Evolutionary conservation across 2,797 vertebrate genomes (phyloP).

Genomic region (Erpetoichthys calabaricus): DNA sequence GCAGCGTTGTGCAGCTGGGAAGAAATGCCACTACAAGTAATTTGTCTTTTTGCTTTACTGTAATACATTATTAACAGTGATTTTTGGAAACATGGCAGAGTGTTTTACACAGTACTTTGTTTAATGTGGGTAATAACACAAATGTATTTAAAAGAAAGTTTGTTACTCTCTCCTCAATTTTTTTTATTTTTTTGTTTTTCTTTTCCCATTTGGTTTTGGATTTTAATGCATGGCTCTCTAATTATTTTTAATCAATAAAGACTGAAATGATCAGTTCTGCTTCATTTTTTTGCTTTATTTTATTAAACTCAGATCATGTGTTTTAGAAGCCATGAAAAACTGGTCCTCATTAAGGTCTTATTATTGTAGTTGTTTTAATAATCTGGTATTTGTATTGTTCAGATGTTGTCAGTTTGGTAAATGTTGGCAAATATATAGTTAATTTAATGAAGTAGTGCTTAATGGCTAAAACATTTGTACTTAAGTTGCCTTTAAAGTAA

Average conservation of each 20-base stretch:
- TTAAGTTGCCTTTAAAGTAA: too few species aligned
- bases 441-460: too few species aligned
- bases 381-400: too few species aligned
- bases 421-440: too few species aligned
- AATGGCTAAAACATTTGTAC: too few species aligned
- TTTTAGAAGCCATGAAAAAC: too few species aligned
- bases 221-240: conserved; percentile 77
- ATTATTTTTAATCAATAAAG: conserved; percentile 89
- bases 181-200: conserved; percentile 32
- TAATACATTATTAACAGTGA: conserved; percentile 26
- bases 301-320: background rate
- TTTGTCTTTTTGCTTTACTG: conserved; percentile 17
- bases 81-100: conserved; percentile 43
- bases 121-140: conserved; percentile 51
- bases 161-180: conserved; percentile 29
- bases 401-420: too few species aligned
- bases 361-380: too few species aligned
- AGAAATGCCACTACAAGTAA: too few species aligned
- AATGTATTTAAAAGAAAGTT: conserved; percentile 40
- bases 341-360: too few species aligned
- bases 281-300: conserved; percentile 9
- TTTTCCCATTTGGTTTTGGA: conserved; percentile 56
- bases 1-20: too few species aligned
- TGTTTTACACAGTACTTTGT: conserved; percentile 39
- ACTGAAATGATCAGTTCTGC: conserved; percentile 50